These are phyloP conservation scores for Chrysopilus asiliformis DNA, from an alignment of 2,888 invertebrate genomes.

Conservation along the genomic window DNA sequence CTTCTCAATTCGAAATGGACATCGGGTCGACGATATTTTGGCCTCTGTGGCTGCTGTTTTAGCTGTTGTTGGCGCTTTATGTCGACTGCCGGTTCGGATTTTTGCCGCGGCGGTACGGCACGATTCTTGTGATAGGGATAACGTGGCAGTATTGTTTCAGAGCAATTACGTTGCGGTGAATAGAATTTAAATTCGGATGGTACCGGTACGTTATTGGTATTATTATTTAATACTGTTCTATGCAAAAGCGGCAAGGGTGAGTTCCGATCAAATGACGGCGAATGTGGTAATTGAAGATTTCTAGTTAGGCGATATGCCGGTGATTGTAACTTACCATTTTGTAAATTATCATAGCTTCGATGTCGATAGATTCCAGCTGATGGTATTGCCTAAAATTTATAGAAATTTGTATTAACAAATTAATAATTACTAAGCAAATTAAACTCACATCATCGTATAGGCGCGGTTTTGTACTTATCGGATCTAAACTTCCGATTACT, in stretches of 20 bases:
- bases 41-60: conserved; percentile 26
- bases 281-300: conserved; percentile 31
- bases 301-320: conserved; percentile 29
- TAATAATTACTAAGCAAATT: not conserved
- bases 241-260: conserved; percentile 34
- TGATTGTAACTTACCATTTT: conserved; percentile 36
- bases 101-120: conserved; percentile 30
- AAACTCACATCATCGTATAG: conserved; percentile 31
- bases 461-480: conserved; percentile 34
- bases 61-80: not conserved
- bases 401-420: not conserved
- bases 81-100: conserved; percentile 32
- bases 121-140: conserved; percentile 35
- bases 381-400: conserved; percentile 27
- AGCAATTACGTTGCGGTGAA: conserved; percentile 29
- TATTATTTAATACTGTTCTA: conserved; percentile 19
- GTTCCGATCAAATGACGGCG: conserved; percentile 34
- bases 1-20: conserved; percentile 33
- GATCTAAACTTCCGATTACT: conserved; percentile 39
- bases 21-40: conserved; percentile 20
- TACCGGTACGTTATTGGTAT: conserved; percentile 23
- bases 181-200: conserved; percentile 35
- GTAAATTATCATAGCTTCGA: conserved; percentile 37
- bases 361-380: conserved; percentile 32
- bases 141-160: conserved; percentile 25